phyloP scores from a whole-genome alignment of 1,140 invertebrate genomes.

The Drosophila jambulina region DNA sequence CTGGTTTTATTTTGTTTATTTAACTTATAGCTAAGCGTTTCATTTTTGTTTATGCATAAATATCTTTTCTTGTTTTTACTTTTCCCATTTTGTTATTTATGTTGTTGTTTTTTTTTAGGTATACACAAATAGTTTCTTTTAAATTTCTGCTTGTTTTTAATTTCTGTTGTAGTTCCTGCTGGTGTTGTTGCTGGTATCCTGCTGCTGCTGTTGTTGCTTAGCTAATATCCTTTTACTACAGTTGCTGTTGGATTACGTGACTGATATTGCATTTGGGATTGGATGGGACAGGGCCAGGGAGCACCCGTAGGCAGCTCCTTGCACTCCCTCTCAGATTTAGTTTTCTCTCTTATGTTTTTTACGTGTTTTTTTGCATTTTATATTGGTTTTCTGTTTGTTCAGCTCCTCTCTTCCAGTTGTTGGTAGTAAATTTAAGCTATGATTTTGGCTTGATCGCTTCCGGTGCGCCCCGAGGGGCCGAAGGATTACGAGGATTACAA shows the following conservation, averaged over 20 bases:
- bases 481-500: conserved; percentile 88
- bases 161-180: conserved; percentile 28
- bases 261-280: conserved; percentile 73
- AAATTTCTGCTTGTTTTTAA: conserved; percentile 47
- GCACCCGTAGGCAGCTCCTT: conserved; percentile 3
- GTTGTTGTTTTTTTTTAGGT: conserved; percentile 49
- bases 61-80: conserved; percentile 60
- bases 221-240: conserved; percentile 66
- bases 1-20: conserved; percentile 68
- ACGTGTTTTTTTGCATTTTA: neutral
- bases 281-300: conserved; percentile 13
- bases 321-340: conserved; percentile 10
- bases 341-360: conserved; percentile 10
- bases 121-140: conserved; percentile 80
- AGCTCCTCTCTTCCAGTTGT: conserved; percentile 22
- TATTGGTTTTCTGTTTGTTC: neutral
- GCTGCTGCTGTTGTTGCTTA: conserved; percentile 48
- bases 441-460: conserved; percentile 79
- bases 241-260: conserved; percentile 62
- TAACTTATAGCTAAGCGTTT: conserved; percentile 80
- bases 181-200: conserved; percentile 40
- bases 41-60: conserved; percentile 81
- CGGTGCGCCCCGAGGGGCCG: conserved; percentile 18
- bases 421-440: conserved; percentile 78
- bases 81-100: conserved; percentile 54